Evolutionary conservation across 2,113 vertebrate genomes (phyloP).

Genomic region (Butorides virescens): DNA sequence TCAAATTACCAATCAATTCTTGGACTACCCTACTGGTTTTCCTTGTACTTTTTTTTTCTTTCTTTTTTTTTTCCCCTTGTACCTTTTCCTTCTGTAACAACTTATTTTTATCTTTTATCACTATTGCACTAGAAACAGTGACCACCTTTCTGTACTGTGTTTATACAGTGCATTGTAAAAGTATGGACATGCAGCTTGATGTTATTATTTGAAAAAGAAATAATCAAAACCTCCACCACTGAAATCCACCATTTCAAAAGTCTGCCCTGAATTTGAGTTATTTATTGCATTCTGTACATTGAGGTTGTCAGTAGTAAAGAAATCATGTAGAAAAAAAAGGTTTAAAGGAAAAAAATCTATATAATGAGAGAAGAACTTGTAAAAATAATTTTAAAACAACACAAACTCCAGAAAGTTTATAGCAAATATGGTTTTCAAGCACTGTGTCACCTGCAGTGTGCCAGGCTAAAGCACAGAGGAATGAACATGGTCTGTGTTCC

Average conservation of each 20-base stretch:
- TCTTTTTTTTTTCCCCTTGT: background rate
- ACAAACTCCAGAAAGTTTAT: background rate
- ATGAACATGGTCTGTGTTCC: background rate
- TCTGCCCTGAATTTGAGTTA: background rate
- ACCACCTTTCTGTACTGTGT: background rate
- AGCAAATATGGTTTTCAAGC: background rate
- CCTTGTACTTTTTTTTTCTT: background rate
- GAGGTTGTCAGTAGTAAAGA: background rate
- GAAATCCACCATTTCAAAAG: background rate
- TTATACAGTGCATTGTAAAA: background rate
- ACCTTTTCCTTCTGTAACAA: background rate
- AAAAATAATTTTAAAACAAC: background rate
- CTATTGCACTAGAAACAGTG: background rate
- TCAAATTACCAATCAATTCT: background rate
- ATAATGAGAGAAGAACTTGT: background rate
- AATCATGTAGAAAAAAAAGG: background rate
- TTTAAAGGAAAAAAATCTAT: background rate
- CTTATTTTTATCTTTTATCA: background rate
- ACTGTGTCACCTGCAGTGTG: background rate
- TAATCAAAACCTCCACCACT: background rate
- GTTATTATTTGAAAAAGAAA: background rate
- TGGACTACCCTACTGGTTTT: background rate
- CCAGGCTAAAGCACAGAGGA: background rate
- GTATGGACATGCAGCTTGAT: background rate
- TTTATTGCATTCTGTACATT: background rate